A percentile compares a stretch with the other conserved stretches of the same genome.
Conservation (phyloP, 2,888 invertebrate genomes). For the Urechis unicinctus region DNA sequence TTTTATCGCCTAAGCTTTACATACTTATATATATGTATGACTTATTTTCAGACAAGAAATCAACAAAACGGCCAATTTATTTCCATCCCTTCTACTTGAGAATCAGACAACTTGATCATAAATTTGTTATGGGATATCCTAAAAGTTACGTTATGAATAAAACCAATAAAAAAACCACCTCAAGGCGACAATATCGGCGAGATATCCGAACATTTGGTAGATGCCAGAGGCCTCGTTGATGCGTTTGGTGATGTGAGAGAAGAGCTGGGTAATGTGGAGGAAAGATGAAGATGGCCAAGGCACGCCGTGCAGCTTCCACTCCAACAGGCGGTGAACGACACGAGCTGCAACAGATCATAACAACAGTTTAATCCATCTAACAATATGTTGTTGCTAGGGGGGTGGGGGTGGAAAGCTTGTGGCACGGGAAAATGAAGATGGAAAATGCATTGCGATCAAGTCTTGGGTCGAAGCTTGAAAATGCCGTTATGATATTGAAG, state of each 20-base stretch:
- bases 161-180: not conserved
- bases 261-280: constrained; percentile 33
- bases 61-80: no score
- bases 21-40: not conserved
- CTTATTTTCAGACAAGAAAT: no score
- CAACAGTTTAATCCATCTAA: not conserved
- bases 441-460: no score
- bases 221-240: constrained; percentile 52
- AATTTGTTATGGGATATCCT: no score
- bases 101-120: no score
- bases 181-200: constrained; percentile 46
- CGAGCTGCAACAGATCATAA: constrained; percentile 31
- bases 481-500: no score
- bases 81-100: no score
- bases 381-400: no score
- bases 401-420: no score
- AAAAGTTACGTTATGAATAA: no score
- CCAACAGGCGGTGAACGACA: constrained; percentile 45
- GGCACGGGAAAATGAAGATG: no score
- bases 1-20: not conserved
- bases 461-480: no score
- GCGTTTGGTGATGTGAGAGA: constrained; percentile 41
- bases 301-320: constrained; percentile 45
- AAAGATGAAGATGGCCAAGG: constrained; percentile 45
- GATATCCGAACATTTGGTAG: constrained; percentile 52